phyloP scores from a whole-genome alignment of 2,113 vertebrate species.

The Sinocyclocheilus anophthalmus region DNA sequence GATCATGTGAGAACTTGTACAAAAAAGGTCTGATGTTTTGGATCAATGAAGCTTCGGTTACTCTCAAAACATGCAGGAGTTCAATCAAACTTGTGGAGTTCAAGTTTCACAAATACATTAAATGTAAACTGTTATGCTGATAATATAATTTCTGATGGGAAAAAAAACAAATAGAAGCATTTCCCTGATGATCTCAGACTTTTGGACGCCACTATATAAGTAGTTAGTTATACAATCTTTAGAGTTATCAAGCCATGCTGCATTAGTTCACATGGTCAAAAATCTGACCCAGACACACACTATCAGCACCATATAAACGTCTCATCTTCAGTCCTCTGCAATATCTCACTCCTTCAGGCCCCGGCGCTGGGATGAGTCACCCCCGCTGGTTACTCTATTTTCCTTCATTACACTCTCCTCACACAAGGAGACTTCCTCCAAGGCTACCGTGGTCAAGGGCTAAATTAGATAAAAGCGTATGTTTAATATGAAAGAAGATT shows the following conservation, averaged over 20 bases:
- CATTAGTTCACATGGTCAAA: not conserved
- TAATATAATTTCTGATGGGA: not conserved
- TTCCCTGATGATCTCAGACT: not conserved
- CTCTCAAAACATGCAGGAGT: too few relatives aligned
- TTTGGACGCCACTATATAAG: too few relatives aligned
- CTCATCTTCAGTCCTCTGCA: constrained; percentile 9
- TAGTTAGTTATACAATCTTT: not conserved
- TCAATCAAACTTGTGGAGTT: too few relatives aligned
- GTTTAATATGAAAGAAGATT: constrained; percentile 24
- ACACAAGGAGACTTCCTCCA: constrained; percentile 19
- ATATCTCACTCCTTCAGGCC: not conserved
- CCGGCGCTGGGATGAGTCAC: constrained; percentile 19
- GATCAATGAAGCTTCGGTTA: not conserved
- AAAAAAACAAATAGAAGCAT: not conserved
- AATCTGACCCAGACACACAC: not conserved
- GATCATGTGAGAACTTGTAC: not conserved
- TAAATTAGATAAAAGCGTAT: constrained; percentile 31
- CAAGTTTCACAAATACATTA: too few relatives aligned
- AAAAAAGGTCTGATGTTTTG: not conserved
- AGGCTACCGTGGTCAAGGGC: constrained; percentile 29
- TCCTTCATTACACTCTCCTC: constrained; percentile 33
- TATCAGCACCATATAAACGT: not conserved
- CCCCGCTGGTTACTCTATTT: not conserved
- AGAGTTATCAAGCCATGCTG: not conserved
- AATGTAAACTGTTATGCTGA: not conserved